phyloP scores from a whole-genome alignment of 2,888 invertebrate species.

The Heliconius charithonia region DNA sequence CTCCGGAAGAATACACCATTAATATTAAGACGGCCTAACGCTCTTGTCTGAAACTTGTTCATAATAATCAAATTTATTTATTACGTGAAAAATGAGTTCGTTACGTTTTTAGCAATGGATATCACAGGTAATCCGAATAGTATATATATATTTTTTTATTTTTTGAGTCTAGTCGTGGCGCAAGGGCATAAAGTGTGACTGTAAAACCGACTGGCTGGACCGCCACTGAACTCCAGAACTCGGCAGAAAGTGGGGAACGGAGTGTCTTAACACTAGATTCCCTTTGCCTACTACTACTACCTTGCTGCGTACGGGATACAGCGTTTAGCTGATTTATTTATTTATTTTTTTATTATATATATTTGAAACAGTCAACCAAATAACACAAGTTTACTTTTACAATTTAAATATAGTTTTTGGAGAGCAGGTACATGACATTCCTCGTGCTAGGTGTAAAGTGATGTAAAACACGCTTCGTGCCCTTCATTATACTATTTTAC shows the following conservation, averaged over 20 bases:
- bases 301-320: too few relatives aligned
- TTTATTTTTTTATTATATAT: background rate
- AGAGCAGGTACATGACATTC: conserved; percentile 70
- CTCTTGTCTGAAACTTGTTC: background rate
- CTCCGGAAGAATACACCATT: background rate
- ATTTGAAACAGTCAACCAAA: background rate
- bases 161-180: too few relatives aligned
- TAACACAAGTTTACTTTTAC: background rate
- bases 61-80: background rate
- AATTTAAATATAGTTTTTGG: conserved; percentile 50
- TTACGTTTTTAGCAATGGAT: background rate
- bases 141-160: background rate
- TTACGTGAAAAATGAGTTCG: too few relatives aligned
- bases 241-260: too few relatives aligned
- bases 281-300: too few relatives aligned
- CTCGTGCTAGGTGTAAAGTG: conserved; percentile 77
- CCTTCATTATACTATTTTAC: conserved; percentile 75
- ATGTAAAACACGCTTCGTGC: conserved; percentile 68
- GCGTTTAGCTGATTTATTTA: too few relatives aligned
- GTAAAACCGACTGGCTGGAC: too few relatives aligned
- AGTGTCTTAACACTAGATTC: too few relatives aligned
- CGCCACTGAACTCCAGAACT: too few relatives aligned
- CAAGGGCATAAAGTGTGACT: too few relatives aligned
- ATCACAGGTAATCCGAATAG: background rate
- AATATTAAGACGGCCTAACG: background rate